Evolutionary conservation across 2,113 vertebrate genomes (phyloP).

Genomic region (Hyaena hyaena): DNA sequence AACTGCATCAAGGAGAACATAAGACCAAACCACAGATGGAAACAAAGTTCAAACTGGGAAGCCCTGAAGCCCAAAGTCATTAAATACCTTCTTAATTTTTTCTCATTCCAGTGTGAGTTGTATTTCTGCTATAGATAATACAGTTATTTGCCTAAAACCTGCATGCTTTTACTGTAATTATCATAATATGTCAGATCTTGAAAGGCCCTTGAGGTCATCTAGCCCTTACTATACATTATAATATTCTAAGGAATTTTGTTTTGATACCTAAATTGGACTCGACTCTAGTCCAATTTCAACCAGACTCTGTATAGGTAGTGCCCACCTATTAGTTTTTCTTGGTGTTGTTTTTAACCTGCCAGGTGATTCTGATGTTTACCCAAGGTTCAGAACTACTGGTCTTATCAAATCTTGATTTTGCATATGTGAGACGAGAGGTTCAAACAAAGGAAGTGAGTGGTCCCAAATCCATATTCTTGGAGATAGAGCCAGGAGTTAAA

Average conservation of each 20-base stretch:
- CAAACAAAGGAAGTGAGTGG: not conserved
- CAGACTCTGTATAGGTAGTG: not conserved
- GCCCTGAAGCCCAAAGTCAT: not conserved
- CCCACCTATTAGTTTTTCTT: not conserved
- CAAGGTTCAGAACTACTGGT: not conserved
- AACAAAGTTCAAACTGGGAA: not conserved
- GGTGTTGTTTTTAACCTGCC: not conserved
- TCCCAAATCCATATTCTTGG: not conserved
- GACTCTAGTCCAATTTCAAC: not conserved
- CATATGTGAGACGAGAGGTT: not conserved
- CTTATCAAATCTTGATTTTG: not conserved
- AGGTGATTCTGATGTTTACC: not conserved
- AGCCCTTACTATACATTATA: not conserved
- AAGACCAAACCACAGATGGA: not conserved
- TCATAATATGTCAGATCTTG: not conserved
- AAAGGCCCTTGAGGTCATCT: not conserved
- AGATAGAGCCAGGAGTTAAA: not conserved
- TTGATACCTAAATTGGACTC: not conserved
- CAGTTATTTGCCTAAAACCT: not conserved
- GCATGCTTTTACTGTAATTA: not conserved
- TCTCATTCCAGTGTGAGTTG: not conserved
- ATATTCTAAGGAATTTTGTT: not conserved
- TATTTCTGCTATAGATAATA: not conserved
- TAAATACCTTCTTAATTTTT: not conserved
- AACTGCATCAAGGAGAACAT: not conserved